Evolutionary conservation across 2,888 invertebrate genomes (phyloP).

Genomic region (Augochlorella aurata): DNA sequence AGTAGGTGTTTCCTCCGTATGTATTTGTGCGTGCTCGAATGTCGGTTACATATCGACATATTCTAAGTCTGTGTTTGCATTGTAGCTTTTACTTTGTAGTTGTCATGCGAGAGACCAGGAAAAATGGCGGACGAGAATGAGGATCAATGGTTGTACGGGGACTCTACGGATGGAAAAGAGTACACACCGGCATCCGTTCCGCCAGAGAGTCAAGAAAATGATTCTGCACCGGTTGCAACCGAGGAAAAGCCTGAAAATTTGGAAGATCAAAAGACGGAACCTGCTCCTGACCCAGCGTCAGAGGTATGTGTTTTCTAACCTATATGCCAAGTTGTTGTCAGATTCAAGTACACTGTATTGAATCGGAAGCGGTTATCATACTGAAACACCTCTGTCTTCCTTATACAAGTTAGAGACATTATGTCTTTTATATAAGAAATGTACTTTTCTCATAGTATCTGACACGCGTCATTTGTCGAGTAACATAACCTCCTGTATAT

Average conservation of each 20-base stretch:
- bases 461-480: neutral
- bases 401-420: neutral
- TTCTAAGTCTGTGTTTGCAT: no score
- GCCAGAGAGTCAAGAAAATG: conserved; percentile 74
- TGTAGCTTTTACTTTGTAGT: conserved; percentile 7
- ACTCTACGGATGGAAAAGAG: conserved; percentile 84
- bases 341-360: conserved; percentile 8
- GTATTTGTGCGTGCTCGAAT: no score
- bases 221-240: conserved; percentile 63
- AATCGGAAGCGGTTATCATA: neutral
- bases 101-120: conserved; percentile 49
- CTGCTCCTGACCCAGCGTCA: conserved; percentile 42
- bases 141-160: conserved; percentile 94
- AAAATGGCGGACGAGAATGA: conserved; percentile 90
- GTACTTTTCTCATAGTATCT: neutral
- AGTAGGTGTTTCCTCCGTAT: no score
- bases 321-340: conserved; percentile 52
- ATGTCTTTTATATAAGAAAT: neutral
- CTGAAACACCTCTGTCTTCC: neutral
- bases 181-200: conserved; percentile 70
- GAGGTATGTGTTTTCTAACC: conserved; percentile 76
- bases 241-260: conserved; percentile 72
- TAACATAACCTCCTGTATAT: conserved; percentile 39
- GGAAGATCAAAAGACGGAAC: conserved; percentile 69
- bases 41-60: no score